Percentiles rank a stretch among this genome's conserved stretches.
phyloP scores from a whole-genome alignment of 2,113 vertebrate species.

The Melanocharis versteri region DNA sequence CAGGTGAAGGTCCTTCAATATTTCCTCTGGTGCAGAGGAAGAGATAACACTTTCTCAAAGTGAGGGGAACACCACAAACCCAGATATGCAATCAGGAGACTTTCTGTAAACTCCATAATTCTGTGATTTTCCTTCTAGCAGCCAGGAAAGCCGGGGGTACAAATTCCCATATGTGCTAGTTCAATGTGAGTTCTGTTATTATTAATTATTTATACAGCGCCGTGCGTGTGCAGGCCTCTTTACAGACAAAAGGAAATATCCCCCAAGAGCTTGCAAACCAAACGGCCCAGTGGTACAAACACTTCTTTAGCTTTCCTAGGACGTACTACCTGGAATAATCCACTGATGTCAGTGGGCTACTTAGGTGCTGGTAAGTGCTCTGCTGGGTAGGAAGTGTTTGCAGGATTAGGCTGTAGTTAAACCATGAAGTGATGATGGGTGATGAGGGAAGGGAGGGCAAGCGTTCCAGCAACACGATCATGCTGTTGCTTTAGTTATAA shows the following conservation, averaged over 20 bases:
- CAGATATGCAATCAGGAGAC: neutral
- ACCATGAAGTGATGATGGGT: neutral
- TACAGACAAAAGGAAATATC: constrained; percentile 42
- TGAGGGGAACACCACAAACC: neutral
- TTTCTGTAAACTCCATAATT: neutral
- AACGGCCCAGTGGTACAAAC: neutral
- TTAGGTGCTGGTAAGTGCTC: neutral
- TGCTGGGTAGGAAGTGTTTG: constrained; percentile 32
- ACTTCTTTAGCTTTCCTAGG: constrained; percentile 17
- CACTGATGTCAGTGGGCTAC: neutral
- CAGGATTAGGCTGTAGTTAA: constrained; percentile 34
- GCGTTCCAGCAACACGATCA: neutral
- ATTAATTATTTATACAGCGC: constrained; percentile 52
- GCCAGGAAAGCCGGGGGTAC: neutral
- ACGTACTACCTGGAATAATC: neutral
- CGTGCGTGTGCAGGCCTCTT: neutral
- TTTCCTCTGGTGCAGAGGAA: constrained; percentile 14
- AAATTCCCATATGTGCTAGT: neutral
- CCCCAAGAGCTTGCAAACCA: constrained; percentile 40
- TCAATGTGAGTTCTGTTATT: constrained; percentile 31
- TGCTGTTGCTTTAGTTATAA: neutral
- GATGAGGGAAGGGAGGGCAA: neutral
- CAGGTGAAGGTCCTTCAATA: neutral
- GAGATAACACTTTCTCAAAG: neutral
- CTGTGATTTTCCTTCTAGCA: constrained; percentile 6